Evolutionary conservation across 2,797 vertebrate species (phyloP), one percentile per base, ranked within the genome.

Genomic region (Phalloptychus januarius): DNA sequence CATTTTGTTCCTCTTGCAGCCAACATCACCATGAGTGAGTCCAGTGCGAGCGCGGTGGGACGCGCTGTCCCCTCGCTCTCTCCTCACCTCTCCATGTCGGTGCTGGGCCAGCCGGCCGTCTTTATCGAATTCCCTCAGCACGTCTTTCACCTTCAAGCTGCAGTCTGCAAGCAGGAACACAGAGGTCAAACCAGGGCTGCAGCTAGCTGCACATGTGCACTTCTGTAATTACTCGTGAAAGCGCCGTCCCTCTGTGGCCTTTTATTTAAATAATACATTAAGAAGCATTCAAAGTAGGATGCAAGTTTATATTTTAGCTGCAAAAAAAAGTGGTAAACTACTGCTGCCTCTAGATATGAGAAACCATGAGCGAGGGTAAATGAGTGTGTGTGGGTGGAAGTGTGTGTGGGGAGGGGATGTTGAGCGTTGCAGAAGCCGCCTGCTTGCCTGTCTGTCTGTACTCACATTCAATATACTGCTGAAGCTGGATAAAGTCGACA

Each of bases 381-480:
- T 79, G 90, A 85, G 86, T 79, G 86, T 85, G 86, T 83, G 84
- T 87, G 85, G 83, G 82, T 76, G 81, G 88, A 84, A 72, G 79
- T 73, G 82, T 87, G 81, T 73, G 78, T 72, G 69, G 80, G 86
- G 84, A 83, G 80, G 80, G 78, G 75, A 82, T 69, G 85, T 79
- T 84, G 83, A 91, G 89, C 80, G 70, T 85, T 83, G 89, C 87
- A 93, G 88, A 90, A 85, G 81, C 84, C 69, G 90, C 83, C 80
- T 72, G 87, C 81, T 81, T 77, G 84, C 85, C 85, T 65, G 79
- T 72, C 80, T 67, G 86, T 80, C 87, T 83, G 82, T 88, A 97
- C 97, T 98, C 94, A 98, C 97, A 98, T 87, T 98, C 97, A 79
- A 98, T 96, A 93, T 97, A 98, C 90, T 97, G 96, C 90, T 98